Evolutionary conservation across 1,140 invertebrate species (phyloP).

Genomic region (Adelges cooleyi): DNA sequence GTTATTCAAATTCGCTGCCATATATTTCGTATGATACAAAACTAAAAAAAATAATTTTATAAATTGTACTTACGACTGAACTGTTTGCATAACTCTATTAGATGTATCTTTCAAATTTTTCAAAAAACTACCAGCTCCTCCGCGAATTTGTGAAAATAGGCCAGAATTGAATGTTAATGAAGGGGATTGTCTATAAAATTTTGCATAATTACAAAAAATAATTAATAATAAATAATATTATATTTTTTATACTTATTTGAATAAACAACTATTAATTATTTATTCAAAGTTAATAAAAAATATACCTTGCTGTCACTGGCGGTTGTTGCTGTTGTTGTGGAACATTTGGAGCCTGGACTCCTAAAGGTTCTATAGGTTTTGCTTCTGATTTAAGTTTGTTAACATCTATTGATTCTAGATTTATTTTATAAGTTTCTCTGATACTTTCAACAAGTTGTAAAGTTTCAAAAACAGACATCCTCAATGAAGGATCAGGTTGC

Average conservation of each 20-base stretch:
- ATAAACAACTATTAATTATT: no score
- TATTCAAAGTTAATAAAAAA: no score
- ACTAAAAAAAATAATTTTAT: neutral
- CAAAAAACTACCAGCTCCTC: constrained; percentile 72
- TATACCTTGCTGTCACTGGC: neutral
- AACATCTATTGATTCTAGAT: constrained; percentile 4
- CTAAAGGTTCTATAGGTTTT: constrained; percentile 3
- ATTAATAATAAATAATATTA: neutral
- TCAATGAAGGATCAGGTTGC: constrained; percentile 23
- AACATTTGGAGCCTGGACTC: neutral
- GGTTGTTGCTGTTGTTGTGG: neutral
- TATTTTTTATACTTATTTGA: no score
- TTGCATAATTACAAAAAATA: neutral
- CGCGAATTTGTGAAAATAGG: constrained; percentile 67
- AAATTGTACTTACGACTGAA: constrained; percentile 65
- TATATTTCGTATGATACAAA: neutral
- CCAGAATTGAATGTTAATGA: constrained; percentile 39
- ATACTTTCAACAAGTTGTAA: constrained; percentile 15
- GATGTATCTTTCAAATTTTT: constrained; percentile 94
- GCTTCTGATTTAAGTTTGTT: constrained; percentile 18
- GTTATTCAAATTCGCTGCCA: no score
- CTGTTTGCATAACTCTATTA: constrained; percentile 89
- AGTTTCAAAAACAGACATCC: constrained; percentile 27
- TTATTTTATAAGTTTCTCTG: constrained; percentile 4
- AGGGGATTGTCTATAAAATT: constrained; percentile 33